Evolutionary conservation across 2,888 invertebrate genomes (phyloP), one percentile per base, ranked within the genome.

Genomic region (Bibio marci): DNA sequence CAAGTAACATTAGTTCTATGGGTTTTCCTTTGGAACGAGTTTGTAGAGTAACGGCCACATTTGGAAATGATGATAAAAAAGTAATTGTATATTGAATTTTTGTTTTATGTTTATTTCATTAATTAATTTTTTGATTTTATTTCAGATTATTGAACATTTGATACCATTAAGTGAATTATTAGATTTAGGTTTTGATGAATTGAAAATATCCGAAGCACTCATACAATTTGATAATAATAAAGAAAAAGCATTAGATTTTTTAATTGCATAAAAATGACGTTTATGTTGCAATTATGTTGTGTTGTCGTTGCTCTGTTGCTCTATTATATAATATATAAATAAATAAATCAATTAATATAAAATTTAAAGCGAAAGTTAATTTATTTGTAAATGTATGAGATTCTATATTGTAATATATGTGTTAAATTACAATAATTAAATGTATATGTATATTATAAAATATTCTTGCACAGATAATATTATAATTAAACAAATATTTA

Each of bases 31-130:
- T 81, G 38, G 71, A 79, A 41, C 71, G 85, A 57, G 86, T 85
- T 14, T 77, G 81, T 5, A 71, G 85, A 49, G 80, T 83, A n/a
- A 80, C 80, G 48, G 71, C 75, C 48, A 65, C 76, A 37, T 65
- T 85, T 46, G 87, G 88, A 41, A 70, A 68, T 55, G 78, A 86
- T 65, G 82, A 88, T 61, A 88, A 86, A 62, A 85, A 82, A 73
- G 85, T 83, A 58, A 13, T 15, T 14, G 10, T 18, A 14, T 25
- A 26, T 4, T 3, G 4, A 6, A 19, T 60, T 56, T 46, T 40
- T 34, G 34, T 11, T 19, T 38, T 32, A 8, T 37, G 41, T 30
- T 15, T 38, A 13, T 39, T 27, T 35, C 8, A 15, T 13, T 3
- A 1, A 30, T 15, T 14, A 35, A 22, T 32, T 42, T 43, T 44